phyloP scores from a whole-genome alignment of 2,888 invertebrate genomes.

The Drosophila quinaria region DNA sequence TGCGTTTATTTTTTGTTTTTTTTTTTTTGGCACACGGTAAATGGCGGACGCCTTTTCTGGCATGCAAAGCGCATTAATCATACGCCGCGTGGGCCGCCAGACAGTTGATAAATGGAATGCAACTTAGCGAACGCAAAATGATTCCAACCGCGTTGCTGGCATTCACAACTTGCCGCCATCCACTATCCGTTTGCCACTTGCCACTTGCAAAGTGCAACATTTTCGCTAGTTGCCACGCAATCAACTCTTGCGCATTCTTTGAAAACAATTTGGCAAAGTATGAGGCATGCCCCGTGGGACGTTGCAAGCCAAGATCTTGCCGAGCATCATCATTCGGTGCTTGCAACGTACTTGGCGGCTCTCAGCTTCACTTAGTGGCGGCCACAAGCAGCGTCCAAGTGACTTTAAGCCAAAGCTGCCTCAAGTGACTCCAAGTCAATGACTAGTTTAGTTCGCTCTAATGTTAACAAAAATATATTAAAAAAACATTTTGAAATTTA shows the following conservation, averaged over 20 bases:
- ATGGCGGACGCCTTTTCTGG: constrained; percentile 18
- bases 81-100: constrained; percentile 62
- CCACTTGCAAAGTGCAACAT: constrained; percentile 13
- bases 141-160: constrained; percentile 25
- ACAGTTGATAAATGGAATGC: constrained; percentile 67
- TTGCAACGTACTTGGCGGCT: constrained; percentile 1
- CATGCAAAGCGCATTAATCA: constrained; percentile 59
- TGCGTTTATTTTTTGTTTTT: not conserved
- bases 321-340: constrained; percentile 15
- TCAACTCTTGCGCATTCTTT: constrained; percentile 42
- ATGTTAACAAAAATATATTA: too few relatives aligned
- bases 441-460: too few relatives aligned
- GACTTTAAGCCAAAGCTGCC: not conserved
- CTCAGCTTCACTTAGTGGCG: not conserved
- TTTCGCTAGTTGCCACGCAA: constrained; percentile 37
- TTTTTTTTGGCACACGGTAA: constrained; percentile 15
- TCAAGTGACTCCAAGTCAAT: not conserved
- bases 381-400: constrained; percentile 4
- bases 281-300: constrained; percentile 1
- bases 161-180: not conserved
- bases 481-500: too few relatives aligned
- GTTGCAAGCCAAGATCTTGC: not conserved
- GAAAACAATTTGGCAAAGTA: constrained; percentile 62
- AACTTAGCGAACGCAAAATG: constrained; percentile 30
- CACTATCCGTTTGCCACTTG: constrained; percentile 1